phyloP scores from a whole-genome alignment of 2,113 vertebrate genomes.

The Gymnorhina tibicen region DNA sequence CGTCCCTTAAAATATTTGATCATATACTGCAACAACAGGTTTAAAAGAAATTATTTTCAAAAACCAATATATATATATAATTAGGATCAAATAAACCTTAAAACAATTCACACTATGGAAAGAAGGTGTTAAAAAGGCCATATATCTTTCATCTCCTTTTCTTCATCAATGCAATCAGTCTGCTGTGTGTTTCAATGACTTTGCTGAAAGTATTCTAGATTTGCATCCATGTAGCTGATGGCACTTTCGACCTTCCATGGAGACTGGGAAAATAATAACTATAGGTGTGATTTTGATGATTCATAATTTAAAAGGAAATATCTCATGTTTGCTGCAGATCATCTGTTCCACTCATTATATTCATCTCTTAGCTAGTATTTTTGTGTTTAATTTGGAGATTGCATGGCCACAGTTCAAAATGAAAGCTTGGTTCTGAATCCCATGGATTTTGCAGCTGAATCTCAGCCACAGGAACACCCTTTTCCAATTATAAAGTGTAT shows the following conservation, averaged over 20 bases:
- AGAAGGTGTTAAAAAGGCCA: conserved; percentile 5
- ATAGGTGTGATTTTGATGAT: conserved; percentile 64
- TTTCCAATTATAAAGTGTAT: conserved; percentile 35
- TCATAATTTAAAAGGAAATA: conserved; percentile 69
- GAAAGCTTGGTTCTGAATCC: conserved; percentile 60
- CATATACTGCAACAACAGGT: background rate
- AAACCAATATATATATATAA: background rate
- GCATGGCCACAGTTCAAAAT: conserved; percentile 56
- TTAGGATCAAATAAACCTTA: background rate
- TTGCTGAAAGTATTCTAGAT: conserved; percentile 7
- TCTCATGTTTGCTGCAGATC: conserved; percentile 66
- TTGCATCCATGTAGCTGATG: background rate
- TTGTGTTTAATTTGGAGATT: conserved; percentile 68
- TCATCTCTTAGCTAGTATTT: conserved; percentile 58
- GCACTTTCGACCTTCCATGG: conserved; percentile 21
- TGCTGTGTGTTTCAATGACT: background rate
- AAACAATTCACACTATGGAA: conserved; percentile 5
- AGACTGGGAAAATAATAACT: conserved; percentile 63
- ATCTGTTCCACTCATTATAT: conserved; percentile 70
- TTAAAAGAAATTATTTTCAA: conserved; percentile 7
- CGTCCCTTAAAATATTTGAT: background rate
- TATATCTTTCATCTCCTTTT: conserved; percentile 1
- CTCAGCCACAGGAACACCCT: conserved; percentile 63
- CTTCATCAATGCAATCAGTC: conserved; percentile 23
- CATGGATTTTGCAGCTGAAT: conserved; percentile 63